Base-by-base conservation (phyloP, 1,140 invertebrate genomes). In the Eueides isabella region DNA sequence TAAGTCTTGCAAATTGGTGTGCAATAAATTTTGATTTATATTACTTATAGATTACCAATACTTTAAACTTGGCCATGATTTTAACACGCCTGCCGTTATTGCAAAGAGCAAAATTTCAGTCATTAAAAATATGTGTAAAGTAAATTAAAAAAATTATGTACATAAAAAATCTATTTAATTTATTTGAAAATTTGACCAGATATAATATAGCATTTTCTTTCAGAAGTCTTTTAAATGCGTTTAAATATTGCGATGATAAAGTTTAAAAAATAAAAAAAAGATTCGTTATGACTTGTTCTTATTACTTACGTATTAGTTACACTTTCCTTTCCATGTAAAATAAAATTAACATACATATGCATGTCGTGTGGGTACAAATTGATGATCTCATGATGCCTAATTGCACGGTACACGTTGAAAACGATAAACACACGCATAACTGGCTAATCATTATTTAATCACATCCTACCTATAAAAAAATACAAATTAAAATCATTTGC, bases 381-480 rank as follows among this genome's bases (percentile, higher is more conserved):
- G 28, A 61, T 68, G n/a, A 55, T 68, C 11, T 19, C 38, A 68
- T 61, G 12, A 33, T 28, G 11, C 19, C n/a, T 68, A 61, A 68
- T 68, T 61, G 55, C 44, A 61, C 5, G 26, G 67, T 14, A 33
- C 55, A 31, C 44, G 30, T 19, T 61, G 67, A 35, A 68, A 76
- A 33, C 28, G n/a, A 65, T 71, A 55, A 41, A 65, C 62, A 55
- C 7, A 35, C 19, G 30, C n/a, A 28, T 33, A 72, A 65, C 16
- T 11, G 26, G 33, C 33, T 38, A 63, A 71, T 23, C 16, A 48
- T 28, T n/a, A 62, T 67, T 44, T 64, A 63, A 74, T 63, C 16
- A 31, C 61, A 67, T 62, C 65, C 28, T 67, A 65, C 65, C 28
- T 67, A 65, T 48, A 5, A 23, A 38, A 71, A 71, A 62, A 63